Evolutionary conservation across 2,797 vertebrate species (phyloP).

Genomic region (Acanthornis magna): DNA sequence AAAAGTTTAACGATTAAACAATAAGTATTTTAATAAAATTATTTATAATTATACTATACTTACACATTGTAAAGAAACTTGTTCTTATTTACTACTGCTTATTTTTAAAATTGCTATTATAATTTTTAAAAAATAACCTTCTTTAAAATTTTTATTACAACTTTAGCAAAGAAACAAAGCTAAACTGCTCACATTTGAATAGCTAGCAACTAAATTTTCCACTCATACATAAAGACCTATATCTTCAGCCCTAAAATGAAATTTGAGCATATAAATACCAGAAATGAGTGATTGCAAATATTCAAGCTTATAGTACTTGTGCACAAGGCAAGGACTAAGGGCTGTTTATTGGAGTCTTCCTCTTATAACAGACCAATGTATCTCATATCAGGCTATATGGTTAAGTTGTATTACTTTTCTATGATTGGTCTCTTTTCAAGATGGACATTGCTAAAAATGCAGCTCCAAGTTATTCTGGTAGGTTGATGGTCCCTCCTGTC

Average conservation of each 20-base stretch:
- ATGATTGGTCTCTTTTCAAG: not conserved
- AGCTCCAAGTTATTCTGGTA: not conserved
- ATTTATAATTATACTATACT: not conserved
- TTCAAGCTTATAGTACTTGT: not conserved
- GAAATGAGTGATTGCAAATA: not conserved
- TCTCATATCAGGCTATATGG: not conserved
- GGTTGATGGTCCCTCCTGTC: not conserved
- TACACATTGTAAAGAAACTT: not conserved
- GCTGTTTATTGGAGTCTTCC: not conserved
- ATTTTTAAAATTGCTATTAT: not conserved
- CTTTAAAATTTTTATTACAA: not conserved
- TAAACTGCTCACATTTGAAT: not conserved
- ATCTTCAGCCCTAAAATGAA: not conserved
- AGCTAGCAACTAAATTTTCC: not conserved
- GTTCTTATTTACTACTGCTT: not conserved
- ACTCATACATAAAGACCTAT: not conserved
- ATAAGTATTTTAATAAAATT: not conserved
- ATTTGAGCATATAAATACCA: not conserved
- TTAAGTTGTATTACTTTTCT: not conserved
- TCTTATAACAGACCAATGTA: not conserved
- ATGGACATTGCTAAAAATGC: not conserved
- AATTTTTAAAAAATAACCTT: not conserved
- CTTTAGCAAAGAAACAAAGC: not conserved
- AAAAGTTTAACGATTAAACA: not conserved
- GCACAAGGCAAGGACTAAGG: not conserved